Evolutionary conservation across 37 sponge, comb jelly and placozoan species (phyloP), one percentile per base, ranked within the genome.

Genomic region (Eunapius fragilis): DNA sequence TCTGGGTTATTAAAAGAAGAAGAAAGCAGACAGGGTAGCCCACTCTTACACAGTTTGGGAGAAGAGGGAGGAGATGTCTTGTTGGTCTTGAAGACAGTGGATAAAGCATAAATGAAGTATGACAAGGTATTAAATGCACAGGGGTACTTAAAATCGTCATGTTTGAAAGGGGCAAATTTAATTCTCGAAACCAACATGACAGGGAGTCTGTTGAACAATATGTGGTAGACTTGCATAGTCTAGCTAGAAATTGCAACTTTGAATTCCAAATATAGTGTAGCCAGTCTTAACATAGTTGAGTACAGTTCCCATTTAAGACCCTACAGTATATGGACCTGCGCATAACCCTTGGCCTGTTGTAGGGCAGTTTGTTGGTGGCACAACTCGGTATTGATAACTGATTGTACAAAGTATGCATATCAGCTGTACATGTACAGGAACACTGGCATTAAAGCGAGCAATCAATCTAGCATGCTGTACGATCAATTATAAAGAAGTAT

Each of bases 241-340:
- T 79, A 30, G 58, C 31, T 25, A 50, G 41, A 47, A 25, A 37
- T 37, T 79, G 80, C 32, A 45, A 49, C n/a, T 79, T 45, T 45
- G 80, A 76, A 33, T 34, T 3, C 2, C 25, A 5, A 34, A 25
- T 5, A 25, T 2, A 26, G 34, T 32, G n/a, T 9, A 10, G 3
- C 77, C 23, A 9, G 73, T 34, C 0, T 47, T 41, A 75, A 24
- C 9, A 12, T 2, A 0, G 31, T 31, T 27, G 30, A 33, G 0
- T 38, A 27, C 23, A 35, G 32, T 0, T 31, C 25, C 76, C 76
- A 33, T 31, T 33, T 2, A 74, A 41, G 74, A 67, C 74, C 74
- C 67, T 83, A n/a, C n/a, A n/a, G n/a, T n/a, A 47, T 74, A 33
- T 74, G 76, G 84, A 45, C 76, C 76, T 31, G 84, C 49, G 30